These are phyloP conservation scores for Hydractinia echinata DNA, from an alignment of 30 jellyfish, hydroid and myxozoan species.

Conservation along the genomic window DNA sequence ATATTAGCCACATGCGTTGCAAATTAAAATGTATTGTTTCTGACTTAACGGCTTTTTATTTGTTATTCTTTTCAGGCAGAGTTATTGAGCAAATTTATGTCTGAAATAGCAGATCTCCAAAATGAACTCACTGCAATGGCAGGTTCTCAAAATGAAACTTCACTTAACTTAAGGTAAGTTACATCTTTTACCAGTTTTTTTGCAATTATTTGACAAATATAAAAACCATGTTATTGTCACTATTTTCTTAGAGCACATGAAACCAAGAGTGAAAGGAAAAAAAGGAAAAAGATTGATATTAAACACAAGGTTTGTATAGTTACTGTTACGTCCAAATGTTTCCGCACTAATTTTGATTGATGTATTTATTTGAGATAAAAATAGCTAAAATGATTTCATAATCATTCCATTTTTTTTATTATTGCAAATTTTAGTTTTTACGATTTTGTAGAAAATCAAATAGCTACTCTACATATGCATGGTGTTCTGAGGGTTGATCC, in stretches of 20 bases:
- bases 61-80: not conserved
- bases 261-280: not conserved
- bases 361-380: too few relatives aligned
- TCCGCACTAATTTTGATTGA: too few relatives aligned
- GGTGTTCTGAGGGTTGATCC: too few relatives aligned
- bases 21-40: not conserved
- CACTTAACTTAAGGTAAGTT: constrained; percentile 1
- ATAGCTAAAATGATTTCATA: too few relatives aligned
- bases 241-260: too few relatives aligned
- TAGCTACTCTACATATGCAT: too few relatives aligned
- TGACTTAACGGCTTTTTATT: not conserved
- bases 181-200: not conserved
- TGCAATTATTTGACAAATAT: too few relatives aligned
- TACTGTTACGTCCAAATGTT: too few relatives aligned
- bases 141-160: not conserved
- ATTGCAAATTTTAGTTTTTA: too few relatives aligned
- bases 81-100: not conserved
- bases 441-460: too few relatives aligned
- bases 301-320: not conserved
- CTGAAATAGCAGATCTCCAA: constrained; percentile 7
- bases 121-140: not conserved
- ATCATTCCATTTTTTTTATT: too few relatives aligned
- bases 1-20: not conserved
- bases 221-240: too few relatives aligned
- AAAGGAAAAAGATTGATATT: not conserved